phyloP scores from a whole-genome alignment of 2,113 vertebrate genomes.

The Ondatra zibethicus region DNA sequence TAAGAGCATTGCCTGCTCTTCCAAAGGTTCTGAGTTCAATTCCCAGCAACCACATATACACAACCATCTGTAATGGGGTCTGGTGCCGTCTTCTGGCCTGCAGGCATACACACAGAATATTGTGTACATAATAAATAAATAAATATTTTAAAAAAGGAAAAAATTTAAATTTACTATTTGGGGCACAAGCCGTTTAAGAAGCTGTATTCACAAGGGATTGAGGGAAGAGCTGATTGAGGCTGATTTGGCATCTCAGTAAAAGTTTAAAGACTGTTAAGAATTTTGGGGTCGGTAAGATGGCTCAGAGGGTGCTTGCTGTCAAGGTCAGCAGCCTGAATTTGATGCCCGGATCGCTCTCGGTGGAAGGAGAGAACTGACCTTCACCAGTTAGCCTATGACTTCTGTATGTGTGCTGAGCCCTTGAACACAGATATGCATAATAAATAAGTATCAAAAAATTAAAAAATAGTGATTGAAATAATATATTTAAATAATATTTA shows the following conservation, averaged over 20 bases:
- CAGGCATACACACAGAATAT: too few species aligned
- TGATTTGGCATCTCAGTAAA: neutral
- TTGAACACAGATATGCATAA: neutral
- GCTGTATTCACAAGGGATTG: neutral
- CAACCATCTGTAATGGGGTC: too few species aligned
- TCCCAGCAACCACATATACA: too few species aligned
- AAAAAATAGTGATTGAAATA: neutral
- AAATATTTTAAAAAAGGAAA: too few species aligned
- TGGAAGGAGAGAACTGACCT: neutral
- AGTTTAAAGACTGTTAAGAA: neutral
- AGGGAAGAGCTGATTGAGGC: neutral
- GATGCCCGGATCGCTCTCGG: neutral
- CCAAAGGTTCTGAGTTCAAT: too few species aligned
- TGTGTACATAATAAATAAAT: too few species aligned
- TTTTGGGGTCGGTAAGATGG: neutral
- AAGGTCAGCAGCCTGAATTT: neutral
- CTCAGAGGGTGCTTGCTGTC: neutral
- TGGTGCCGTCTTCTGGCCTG: too few species aligned
- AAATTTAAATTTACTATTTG: neutral
- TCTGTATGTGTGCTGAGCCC: neutral
- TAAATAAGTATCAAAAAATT: neutral
- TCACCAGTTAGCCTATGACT: too few species aligned
- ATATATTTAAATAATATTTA: conserved; percentile 12
- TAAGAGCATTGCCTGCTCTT: too few species aligned
- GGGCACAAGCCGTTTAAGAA: neutral